Conservation (phyloP, 1,140 invertebrate species). For the Ceratosolen solmsi region DNA sequence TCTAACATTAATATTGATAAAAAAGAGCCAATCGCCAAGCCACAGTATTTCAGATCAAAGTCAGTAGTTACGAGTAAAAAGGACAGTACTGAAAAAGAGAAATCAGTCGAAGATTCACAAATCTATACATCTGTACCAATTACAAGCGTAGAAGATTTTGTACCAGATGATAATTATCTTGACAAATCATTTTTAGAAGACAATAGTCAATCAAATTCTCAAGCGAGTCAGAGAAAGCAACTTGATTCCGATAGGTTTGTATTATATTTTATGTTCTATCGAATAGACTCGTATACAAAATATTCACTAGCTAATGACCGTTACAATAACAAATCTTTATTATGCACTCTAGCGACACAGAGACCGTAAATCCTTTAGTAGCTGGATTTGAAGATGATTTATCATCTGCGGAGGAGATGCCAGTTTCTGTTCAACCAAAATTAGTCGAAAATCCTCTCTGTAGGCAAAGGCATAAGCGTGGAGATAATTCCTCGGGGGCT, state of each 20-base stretch:
- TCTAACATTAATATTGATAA: conserved; percentile 51
- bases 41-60: conserved; percentile 67
- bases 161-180: conserved; percentile 84
- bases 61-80: conserved; percentile 53
- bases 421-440: conserved; percentile 62
- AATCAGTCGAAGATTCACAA: conserved; percentile 51
- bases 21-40: conserved; percentile 56
- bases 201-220: conserved; percentile 69
- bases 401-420: conserved; percentile 79
- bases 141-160: conserved; percentile 88
- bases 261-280: too few species aligned
- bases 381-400: conserved; percentile 91
- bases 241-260: conserved; percentile 78
- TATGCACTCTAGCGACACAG: conserved; percentile 79
- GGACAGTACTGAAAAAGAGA: conserved; percentile 53
- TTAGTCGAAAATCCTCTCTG: conserved; percentile 68
- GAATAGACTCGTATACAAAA: too few species aligned
- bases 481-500: conserved; percentile 53
- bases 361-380: conserved; percentile 88
- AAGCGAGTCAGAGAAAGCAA: conserved; percentile 70
- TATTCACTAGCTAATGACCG: conserved; percentile 32
- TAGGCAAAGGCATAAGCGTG: conserved; percentile 69
- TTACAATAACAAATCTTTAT: not conserved
- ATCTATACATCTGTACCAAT: conserved; percentile 57
- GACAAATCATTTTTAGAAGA: conserved; percentile 90